A percentile compares a stretch with the other conserved stretches of the same genome.
Conservation (phyloP, 2,888 invertebrate genomes). For the Lepetodrilus schrolli region DNA sequence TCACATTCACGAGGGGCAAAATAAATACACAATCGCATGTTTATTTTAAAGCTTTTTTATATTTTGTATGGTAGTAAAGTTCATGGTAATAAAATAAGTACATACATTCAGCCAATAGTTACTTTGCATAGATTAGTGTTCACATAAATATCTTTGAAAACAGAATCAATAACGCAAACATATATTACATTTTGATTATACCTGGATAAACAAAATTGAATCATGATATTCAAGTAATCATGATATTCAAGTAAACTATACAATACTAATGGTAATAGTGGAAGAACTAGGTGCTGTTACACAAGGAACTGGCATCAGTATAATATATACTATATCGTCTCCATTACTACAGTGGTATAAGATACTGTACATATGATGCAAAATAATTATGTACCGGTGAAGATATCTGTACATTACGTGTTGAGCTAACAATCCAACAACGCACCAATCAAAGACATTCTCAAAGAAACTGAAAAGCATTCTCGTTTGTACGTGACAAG, state of each 20-base stretch:
- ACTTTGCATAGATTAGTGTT: conserved; percentile 5
- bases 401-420: too few species aligned
- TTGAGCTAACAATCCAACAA: too few species aligned
- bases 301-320: background rate
- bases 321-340: too few species aligned
- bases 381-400: too few species aligned
- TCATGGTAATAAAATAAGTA: background rate
- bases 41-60: background rate
- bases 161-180: background rate
- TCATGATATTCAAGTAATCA: background rate
- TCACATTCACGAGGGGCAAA: too few species aligned
- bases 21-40: too few species aligned
- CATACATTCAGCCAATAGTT: background rate
- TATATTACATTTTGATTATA: conserved; percentile 1
- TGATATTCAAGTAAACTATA: background rate
- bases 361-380: too few species aligned
- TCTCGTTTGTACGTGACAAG: too few species aligned
- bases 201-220: too few species aligned
- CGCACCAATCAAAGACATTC: too few species aligned
- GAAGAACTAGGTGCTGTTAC: background rate
- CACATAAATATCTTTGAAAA: background rate
- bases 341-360: too few species aligned
- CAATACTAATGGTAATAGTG: background rate
- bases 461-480: too few species aligned
- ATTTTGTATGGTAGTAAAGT: background rate